Evolutionary conservation across 2,888 invertebrate species (phyloP), one percentile per base, ranked within the genome.

Genomic region (Caenorhabditis sulstoni): DNA sequence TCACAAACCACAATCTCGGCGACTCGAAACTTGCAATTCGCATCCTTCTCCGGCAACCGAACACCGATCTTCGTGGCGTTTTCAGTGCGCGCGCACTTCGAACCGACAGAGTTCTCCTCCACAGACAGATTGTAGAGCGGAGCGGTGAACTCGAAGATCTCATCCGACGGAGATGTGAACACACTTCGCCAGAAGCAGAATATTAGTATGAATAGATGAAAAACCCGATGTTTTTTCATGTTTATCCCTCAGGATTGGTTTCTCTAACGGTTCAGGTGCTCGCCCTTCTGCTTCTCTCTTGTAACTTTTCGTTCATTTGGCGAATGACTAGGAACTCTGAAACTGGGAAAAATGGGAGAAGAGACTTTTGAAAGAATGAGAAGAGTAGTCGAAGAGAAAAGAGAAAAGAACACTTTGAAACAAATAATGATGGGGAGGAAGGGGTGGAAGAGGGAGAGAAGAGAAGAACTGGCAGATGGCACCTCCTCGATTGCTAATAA

Each of bases 121-220:
- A 97, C 94, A 90, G 94, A 94, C 89, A 95, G 94, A 93, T 96
- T 96, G 93, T 96, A 97, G 23, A 93, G 91, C 45, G 93, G 91
- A 87, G 93, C 93, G 16, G 94, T 93, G 92, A 97, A 96, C 84
- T 92, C 93, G 91, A 95, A 93, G 39, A 71, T 58, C 49, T 70
- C 57, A 39, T 67, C 67, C 2, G 58, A n/a, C 37, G 62, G 62
- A 4, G 55, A 41, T 11, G 41, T 41, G n/a, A n/a, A n/a, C n/a
- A n/a, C n/a, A n/a, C n/a, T n/a, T n/a, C n/a, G n/a, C 12, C 41
- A 41, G 41, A 41, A 8, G 41, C 41, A 65, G 45, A 74, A 74
- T 16, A 74, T 67, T 11, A 75, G 49, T 41, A 75, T 49, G 53
- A 75, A 75, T 12, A 75, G 23, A 20, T 62, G 41, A 29, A 74